Base-by-base conservation (phyloP, 2,888 invertebrate genomes). In the Volucella zonaria region DNA sequence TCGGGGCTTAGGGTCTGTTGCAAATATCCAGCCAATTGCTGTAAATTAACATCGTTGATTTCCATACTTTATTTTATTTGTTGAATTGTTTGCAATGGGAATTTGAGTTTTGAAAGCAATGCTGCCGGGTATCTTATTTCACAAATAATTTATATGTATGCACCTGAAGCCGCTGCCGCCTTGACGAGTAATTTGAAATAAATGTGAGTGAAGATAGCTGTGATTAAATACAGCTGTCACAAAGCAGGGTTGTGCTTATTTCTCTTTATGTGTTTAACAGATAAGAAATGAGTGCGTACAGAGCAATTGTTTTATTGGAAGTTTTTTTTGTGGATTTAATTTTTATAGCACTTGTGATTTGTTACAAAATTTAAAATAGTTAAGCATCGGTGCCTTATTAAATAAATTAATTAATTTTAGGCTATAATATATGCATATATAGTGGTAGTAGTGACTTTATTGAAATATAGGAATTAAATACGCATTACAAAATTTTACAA, bases 1-100 rank as follows among this genome's bases (percentile, higher is more conserved):
- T 98, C 97, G 0, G 97, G 96, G 89, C 94, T 97, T 42, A 99
- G 93, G 3, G 98, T 98, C 92, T 97, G 96, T 89, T 96, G 95
- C 87, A 98, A 93, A 92, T 97, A 98, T 88, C 95, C 95, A 62
- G 96, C 95, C 87, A 98, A 92, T 10, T 96, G 96, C 88, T 95
- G 93, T 88, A 97, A 93, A 93, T 98, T 98, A 58, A 95, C 95
- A 70, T 97, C 97, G 3, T 96, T 97, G 12, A 98, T 93, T 91
- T 98, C 98, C 98, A 98, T 98, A 31, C 6, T 79, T 79, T 87
- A 2, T 12, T 40, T 61, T 40, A 6, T 42, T 15, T 23, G 11
- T 45, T 10, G 6, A 31, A 6, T 31, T 6, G 31, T 31, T 31
- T 31, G 6, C 6, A 31, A 31, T 31, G 4, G 31, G 6, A 31